phyloP scores from a whole-genome alignment of 2,113 vertebrate genomes.

The Zosterops borbonicus region DNA sequence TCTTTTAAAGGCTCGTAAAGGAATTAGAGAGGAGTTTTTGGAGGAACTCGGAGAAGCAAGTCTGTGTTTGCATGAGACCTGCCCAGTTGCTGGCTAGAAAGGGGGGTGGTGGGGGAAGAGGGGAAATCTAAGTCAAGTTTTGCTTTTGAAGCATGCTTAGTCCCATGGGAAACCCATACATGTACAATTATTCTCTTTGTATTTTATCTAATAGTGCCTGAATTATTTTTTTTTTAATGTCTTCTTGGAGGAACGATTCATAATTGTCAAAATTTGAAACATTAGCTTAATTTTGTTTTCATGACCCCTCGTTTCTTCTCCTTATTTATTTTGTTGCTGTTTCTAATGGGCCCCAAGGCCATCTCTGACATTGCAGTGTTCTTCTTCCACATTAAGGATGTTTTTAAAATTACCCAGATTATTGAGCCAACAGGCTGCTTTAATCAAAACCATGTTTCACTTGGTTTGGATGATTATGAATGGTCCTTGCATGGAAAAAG shows the following conservation, averaged over 20 bases:
- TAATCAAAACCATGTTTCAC: conserved; percentile 86
- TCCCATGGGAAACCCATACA: conserved; percentile 68
- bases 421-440: conserved; percentile 83
- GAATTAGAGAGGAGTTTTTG: conserved; percentile 60
- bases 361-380: conserved; percentile 72
- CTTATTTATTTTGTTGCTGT: conserved; percentile 78
- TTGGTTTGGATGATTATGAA: conserved; percentile 76
- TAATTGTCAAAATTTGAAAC: conserved; percentile 82
- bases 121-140: conserved; percentile 53
- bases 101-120: conserved; percentile 19
- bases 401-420: conserved; percentile 82
- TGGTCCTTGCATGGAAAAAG: conserved; percentile 44
- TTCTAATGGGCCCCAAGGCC: conserved; percentile 80
- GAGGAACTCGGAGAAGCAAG: conserved; percentile 54
- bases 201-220: conserved; percentile 81
- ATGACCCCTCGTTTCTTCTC: conserved; percentile 73
- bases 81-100: conserved; percentile 34
- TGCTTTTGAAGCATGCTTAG: conserved; percentile 71
- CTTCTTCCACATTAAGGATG: conserved; percentile 80
- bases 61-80: conserved; percentile 74
- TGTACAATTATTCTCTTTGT: conserved; percentile 74
- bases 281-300: conserved; percentile 84
- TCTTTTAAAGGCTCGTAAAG: conserved; percentile 58
- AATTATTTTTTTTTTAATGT: conserved; percentile 67
- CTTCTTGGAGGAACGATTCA: conserved; percentile 78